A percentile compares a stretch with the other conserved stretches of the same genome.
phyloP scores from a whole-genome alignment of 2,113 vertebrate species.

The Gambusia affinis region DNA sequence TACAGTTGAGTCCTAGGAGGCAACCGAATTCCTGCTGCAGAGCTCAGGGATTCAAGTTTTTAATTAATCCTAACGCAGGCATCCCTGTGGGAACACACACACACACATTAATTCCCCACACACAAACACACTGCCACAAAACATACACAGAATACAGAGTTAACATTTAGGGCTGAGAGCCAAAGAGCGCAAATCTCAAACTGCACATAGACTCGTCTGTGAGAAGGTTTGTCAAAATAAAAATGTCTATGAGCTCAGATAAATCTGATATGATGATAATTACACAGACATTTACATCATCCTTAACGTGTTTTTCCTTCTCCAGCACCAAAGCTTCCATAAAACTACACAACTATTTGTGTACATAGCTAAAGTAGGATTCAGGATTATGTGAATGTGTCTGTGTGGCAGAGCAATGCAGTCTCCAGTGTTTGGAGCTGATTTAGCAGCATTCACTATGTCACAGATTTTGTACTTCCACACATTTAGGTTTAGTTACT shows the following conservation, averaged over 20 bases:
- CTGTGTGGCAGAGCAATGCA: background rate
- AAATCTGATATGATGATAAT: too few relatives aligned
- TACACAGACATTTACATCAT: too few relatives aligned
- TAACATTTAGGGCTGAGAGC: background rate
- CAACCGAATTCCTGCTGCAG: slow-evolving; percentile 54
- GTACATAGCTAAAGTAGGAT: background rate
- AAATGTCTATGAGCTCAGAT: too few relatives aligned
- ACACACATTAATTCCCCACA: background rate
- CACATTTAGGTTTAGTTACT: background rate
- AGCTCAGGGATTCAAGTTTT: slow-evolving; percentile 56
- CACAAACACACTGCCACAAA: background rate
- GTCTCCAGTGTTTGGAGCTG: background rate
- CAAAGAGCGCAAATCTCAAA: too few relatives aligned
- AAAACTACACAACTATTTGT: background rate
- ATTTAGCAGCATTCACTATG: background rate
- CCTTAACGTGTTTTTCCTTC: too few relatives aligned
- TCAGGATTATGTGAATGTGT: background rate
- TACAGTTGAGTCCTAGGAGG: slow-evolving; percentile 41
- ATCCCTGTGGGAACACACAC: slow-evolving; percentile 1
- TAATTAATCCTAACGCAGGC: slow-evolving; percentile 62
- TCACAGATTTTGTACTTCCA: background rate
- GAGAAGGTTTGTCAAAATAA: background rate
- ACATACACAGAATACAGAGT: background rate
- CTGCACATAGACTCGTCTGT: too few relatives aligned
- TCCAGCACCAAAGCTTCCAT: background rate